Evolutionary conservation across 2,113 vertebrate genomes (phyloP).

Genomic region (Egretta garzetta): DNA sequence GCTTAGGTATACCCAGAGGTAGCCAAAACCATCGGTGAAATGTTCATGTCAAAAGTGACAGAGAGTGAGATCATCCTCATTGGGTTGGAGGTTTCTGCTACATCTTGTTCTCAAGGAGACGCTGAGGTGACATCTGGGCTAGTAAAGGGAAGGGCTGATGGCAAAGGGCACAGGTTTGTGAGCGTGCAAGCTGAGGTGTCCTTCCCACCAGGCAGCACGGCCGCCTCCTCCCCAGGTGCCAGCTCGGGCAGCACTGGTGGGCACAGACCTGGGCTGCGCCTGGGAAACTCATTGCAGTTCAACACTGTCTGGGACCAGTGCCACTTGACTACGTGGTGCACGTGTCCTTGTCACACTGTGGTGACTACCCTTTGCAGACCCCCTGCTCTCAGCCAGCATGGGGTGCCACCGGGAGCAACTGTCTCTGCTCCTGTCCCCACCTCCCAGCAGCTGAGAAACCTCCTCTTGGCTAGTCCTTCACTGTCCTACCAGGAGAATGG

Average conservation of each 20-base stretch:
- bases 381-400: not conserved
- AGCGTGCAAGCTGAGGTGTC: rapidly evolving
- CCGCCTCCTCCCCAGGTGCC: rapidly evolving
- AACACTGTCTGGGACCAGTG: not conserved
- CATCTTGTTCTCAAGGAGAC: not conserved
- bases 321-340: not conserved
- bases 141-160: not conserved
- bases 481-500: not conserved
- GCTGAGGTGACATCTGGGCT: rapidly evolving
- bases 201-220: not conserved
- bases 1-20: not conserved
- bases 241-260: not conserved
- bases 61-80: not conserved
- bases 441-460: not conserved
- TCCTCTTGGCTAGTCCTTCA: not conserved
- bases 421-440: not conserved
- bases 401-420: not conserved
- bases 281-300: not conserved
- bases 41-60: not conserved
- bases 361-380: not conserved
- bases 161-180: not conserved
- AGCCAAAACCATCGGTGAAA: not conserved
- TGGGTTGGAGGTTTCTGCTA: not conserved
- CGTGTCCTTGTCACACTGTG: not conserved
- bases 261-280: not conserved